Percentiles rank a stretch among this genome's conserved stretches.
phyloP scores from a whole-genome alignment of 2,797 vertebrate species.

The Margarornis squamiger region DNA sequence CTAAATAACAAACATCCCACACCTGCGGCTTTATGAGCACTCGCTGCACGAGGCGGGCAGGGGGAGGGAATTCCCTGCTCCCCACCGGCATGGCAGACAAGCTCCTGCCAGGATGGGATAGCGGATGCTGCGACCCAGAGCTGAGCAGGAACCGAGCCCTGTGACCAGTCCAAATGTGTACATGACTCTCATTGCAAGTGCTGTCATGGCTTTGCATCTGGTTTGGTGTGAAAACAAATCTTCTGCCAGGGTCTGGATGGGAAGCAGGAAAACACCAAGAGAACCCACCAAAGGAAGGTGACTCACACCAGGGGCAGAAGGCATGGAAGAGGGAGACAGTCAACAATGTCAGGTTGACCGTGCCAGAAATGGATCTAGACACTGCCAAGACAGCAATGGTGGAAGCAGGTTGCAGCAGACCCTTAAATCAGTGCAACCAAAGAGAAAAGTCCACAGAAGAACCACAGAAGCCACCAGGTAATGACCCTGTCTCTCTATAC shows the following conservation, averaged over 20 bases:
- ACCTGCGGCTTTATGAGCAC: slow-evolving; percentile 86
- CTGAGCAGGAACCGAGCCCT: background rate
- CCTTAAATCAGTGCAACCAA: background rate
- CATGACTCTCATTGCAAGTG: background rate
- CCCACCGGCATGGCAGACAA: background rate
- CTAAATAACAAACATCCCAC: slow-evolving; percentile 85
- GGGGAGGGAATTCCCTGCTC: slow-evolving; percentile 62
- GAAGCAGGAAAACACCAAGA: background rate
- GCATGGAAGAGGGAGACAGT: background rate
- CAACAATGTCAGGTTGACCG: background rate
- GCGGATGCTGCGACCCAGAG: background rate
- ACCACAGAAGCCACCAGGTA: background rate
- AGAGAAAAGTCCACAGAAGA: background rate
- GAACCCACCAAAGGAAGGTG: background rate
- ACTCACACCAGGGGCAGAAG: background rate
- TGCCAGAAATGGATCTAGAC: background rate
- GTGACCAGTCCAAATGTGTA: background rate
- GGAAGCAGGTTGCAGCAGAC: background rate
- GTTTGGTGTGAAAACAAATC: background rate
- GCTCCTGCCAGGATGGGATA: slow-evolving; percentile 42
- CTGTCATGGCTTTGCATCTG: background rate
- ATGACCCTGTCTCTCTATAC: background rate
- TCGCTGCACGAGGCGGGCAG: slow-evolving; percentile 10
- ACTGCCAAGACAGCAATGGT: background rate
- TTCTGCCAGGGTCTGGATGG: background rate